These are phyloP conservation scores for Euwallacea similis DNA, from an alignment of 1,140 invertebrate species.

Conservation along the genomic window DNA sequence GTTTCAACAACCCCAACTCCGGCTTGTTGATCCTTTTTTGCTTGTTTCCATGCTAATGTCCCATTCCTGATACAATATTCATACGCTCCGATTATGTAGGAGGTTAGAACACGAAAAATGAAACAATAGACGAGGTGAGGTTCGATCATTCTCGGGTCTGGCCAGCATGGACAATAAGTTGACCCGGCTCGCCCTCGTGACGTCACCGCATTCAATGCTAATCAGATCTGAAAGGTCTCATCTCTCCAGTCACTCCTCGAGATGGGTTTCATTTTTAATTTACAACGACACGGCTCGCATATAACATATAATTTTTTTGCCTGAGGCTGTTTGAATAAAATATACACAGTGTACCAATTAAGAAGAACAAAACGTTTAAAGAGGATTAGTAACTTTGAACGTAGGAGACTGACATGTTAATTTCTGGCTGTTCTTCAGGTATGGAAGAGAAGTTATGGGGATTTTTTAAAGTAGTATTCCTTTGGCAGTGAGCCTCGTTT, in stretches of 20 bases:
- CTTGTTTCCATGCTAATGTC: not conserved
- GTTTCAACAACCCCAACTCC: not conserved
- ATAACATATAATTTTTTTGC: too few relatives aligned
- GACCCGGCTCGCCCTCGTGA: constrained; percentile 49
- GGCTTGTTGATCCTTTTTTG: not conserved
- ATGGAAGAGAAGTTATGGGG: too few relatives aligned
- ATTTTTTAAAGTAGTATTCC: too few relatives aligned
- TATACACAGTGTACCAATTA: too few relatives aligned
- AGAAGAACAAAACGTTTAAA: too few relatives aligned
- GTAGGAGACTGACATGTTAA: too few relatives aligned
- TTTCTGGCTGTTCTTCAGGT: too few relatives aligned
- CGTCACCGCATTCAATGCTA: constrained; percentile 49
- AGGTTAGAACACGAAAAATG: constrained; percentile 26
- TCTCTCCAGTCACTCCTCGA: constrained; percentile 44
- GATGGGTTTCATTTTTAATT: not conserved
- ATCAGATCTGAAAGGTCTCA: constrained; percentile 43
- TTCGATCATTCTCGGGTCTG: constrained; percentile 26
- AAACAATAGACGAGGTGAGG: constrained; percentile 35
- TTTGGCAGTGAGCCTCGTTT: too few relatives aligned
- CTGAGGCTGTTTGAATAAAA: too few relatives aligned
- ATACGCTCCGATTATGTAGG: constrained; percentile 20
- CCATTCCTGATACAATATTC: not conserved
- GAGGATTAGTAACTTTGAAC: too few relatives aligned
- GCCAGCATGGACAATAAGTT: constrained; percentile 44
- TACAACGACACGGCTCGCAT: too few relatives aligned